Evolutionary conservation across 30 jellyfish, hydroid and myxozoan genomes (phyloP).

Genomic region (Pelagia noctiluca): DNA sequence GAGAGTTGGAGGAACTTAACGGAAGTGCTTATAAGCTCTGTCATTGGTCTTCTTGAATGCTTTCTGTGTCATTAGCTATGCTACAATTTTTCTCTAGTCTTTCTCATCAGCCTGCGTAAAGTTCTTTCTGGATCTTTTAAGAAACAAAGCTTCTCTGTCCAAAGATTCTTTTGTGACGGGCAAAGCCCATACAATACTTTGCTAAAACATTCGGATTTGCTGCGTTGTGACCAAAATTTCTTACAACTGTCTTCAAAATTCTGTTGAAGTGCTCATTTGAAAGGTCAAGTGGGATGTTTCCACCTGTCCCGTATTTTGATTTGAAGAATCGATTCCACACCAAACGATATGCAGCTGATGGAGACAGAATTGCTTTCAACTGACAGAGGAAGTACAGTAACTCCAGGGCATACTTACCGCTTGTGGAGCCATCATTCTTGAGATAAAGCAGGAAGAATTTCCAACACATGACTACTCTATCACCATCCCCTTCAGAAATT

Average conservation of each 20-base stretch:
- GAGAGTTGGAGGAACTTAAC: slow-evolving; percentile 5
- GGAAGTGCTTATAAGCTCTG: slow-evolving; percentile 34
- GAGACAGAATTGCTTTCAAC: slow-evolving; percentile 36
- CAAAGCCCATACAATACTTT: slow-evolving; percentile 26
- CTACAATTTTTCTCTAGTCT: slow-evolving; percentile 30
- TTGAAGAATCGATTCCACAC: slow-evolving; percentile 59
- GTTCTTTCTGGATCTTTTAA: slow-evolving; percentile 36
- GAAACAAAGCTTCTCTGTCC: slow-evolving; percentile 18
- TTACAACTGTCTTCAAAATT: slow-evolving; percentile 7
- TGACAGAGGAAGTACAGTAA: slow-evolving; percentile 29
- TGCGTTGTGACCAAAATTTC: slow-evolving; percentile 37
- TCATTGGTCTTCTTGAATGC: slow-evolving; percentile 19
- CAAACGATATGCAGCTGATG: slow-evolving; percentile 47
- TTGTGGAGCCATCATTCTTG: slow-evolving; percentile 51
- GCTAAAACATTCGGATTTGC: slow-evolving; percentile 19
- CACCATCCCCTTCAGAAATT: slow-evolving; percentile 74
- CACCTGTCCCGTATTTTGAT: slow-evolving; percentile 48
- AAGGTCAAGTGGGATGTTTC: slow-evolving; percentile 72
- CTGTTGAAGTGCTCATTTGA: slow-evolving; percentile 33
- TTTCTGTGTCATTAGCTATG: slow-evolving; percentile 20
- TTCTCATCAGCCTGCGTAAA: slow-evolving; percentile 15
- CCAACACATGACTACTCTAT: slow-evolving; percentile 41
- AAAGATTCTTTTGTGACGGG: slow-evolving; percentile 25
- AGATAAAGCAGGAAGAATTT: slow-evolving; percentile 46
- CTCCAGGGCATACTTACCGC: slow-evolving; percentile 57